These are phyloP conservation scores for Carassius auratus DNA, from an alignment of 2,113 vertebrate genomes.

Conservation along the genomic window DNA sequence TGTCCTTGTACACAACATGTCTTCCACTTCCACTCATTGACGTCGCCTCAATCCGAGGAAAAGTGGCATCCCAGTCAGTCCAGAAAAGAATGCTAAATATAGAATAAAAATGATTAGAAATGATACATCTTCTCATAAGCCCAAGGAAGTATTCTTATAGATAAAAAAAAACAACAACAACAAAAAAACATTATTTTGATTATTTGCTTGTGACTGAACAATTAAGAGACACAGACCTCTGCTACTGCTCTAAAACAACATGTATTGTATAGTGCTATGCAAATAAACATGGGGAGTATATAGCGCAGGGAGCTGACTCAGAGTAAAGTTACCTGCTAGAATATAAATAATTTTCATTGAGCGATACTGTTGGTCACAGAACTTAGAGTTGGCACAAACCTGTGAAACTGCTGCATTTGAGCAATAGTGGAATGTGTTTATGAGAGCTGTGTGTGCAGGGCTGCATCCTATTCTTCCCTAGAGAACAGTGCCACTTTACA, in stretches of 20 bases:
- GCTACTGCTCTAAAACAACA: background rate
- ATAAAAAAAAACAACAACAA: background rate
- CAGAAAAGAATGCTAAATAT: slow-evolving; percentile 91
- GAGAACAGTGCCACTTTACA: background rate
- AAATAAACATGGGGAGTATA: background rate
- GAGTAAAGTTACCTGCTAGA: background rate
- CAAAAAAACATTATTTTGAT: too few species aligned
- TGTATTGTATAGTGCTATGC: background rate
- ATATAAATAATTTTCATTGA: background rate
- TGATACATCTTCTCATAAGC: too few species aligned
- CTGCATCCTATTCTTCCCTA: background rate
- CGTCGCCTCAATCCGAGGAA: slow-evolving; percentile 95
- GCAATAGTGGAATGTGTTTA: background rate
- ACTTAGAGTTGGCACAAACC: background rate
- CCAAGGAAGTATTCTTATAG: background rate
- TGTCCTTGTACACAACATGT: slow-evolving; percentile 95
- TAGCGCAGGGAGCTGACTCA: background rate
- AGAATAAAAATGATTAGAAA: slow-evolving; percentile 10
- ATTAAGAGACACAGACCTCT: background rate
- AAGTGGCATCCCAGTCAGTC: slow-evolving; percentile 99
- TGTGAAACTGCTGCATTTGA: too few species aligned
- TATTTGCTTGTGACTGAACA: background rate
- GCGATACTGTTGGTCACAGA: too few species aligned
- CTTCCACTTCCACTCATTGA: slow-evolving; percentile 94
- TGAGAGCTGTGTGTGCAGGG: background rate